A percentile compares a stretch with the other conserved stretches of the same genome.
Evolutionary conservation across 2,888 invertebrate species (phyloP).

Genomic region (Melanostoma mellinum): DNA sequence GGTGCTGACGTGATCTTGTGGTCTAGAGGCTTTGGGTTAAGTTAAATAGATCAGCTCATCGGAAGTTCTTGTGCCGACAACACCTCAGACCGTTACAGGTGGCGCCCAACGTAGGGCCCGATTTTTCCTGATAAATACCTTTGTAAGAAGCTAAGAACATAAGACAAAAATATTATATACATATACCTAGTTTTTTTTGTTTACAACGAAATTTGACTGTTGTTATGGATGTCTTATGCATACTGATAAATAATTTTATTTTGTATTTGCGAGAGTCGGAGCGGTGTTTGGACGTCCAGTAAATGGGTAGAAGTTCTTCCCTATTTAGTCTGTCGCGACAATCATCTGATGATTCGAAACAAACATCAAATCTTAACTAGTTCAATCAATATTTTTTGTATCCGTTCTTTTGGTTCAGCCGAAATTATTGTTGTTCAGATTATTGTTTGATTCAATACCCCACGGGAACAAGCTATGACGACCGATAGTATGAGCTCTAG

Average conservation of each 20-base stretch:
- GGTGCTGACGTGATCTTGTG: too few species aligned
- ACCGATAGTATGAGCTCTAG: too few species aligned
- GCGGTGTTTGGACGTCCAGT: not conserved
- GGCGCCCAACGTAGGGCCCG: not conserved
- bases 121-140: not conserved
- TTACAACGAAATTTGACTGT: not conserved
- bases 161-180: not conserved
- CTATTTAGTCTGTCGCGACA: not conserved
- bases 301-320: not conserved
- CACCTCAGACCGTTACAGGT: too few species aligned
- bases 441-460: too few species aligned
- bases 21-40: too few species aligned
- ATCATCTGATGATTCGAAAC: not conserved
- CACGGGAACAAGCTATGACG: too few species aligned
- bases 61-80: too few species aligned
- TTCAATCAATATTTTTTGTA: not conserved
- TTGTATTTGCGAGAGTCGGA: not conserved
- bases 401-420: not conserved
- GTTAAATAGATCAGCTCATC: too few species aligned
- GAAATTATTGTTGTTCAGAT: not conserved
- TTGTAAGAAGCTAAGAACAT: not conserved
- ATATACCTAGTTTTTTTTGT: not conserved
- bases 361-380: not conserved
- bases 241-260: not conserved
- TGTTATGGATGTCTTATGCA: not conserved